Evolutionary conservation across 2,888 invertebrate genomes (phyloP), one percentile per base, ranked within the genome.

Genomic region (Zeuzera pyrina): DNA sequence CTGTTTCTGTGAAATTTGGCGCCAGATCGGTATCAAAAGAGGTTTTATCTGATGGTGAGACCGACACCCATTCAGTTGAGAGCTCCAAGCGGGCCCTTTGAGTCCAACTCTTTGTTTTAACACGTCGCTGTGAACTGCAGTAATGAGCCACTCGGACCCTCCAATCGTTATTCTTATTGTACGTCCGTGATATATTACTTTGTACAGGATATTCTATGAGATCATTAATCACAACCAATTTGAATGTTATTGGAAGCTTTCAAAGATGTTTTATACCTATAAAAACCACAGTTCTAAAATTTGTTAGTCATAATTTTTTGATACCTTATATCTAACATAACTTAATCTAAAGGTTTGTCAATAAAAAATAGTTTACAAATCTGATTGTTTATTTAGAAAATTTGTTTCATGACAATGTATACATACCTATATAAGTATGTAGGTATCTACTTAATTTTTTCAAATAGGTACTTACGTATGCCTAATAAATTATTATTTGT

Each of bases 1-100:
- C 38, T 45, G 57, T 54, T 73, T 74, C 77, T 70, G 72, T 78
- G 72, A 78, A 74, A 71, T 77, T 78, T 73, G 77, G 78, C 74
- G 74, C 74, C 74, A 68, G 78, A 77, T 74, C 46, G 29, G 45
- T 68, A 78, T 76, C 77, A 51, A 43, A 47, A 41, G 41, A 41
- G 44, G 49, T 38, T 43, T 66, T 77, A 78, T 76, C 74, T 58
- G 52, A 56, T 52, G 55, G 52, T 49, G 48, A 57, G 66, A 71
- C 78, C 71, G 59, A 72, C 67, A 68, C 60, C 59, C 61, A 69
- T 71, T 67, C 59, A 35, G 28, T n/a, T 12, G 13, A 10, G 28
- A 3, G 15, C 28, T 25, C 5, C 12, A 36, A 39, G 63, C 61
- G 67, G 71, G 51, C 50, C 52, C 62, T 71, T 73, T 72, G 64